Percentiles rank a stretch among this genome's conserved stretches.
Evolutionary conservation across 2,888 invertebrate species (phyloP).

Genomic region (Brachylomia viminalis): DNA sequence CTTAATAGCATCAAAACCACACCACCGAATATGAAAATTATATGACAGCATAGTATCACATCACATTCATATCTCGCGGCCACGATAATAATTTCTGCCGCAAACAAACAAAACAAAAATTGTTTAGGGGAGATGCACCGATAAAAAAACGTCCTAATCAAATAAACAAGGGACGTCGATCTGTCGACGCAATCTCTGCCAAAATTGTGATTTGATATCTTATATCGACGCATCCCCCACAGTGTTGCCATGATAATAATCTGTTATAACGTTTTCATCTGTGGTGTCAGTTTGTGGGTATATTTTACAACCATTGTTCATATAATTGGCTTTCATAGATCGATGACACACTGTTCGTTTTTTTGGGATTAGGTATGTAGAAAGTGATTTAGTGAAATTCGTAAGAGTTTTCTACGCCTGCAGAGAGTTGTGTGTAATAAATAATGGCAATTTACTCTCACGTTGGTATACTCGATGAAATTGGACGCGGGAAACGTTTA

Average conservation of each 20-base stretch:
- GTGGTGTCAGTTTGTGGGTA: constrained; percentile 64
- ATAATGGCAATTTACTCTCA: neutral
- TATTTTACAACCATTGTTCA: constrained; percentile 60
- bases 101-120: constrained; percentile 73
- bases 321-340: constrained; percentile 48
- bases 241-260: constrained; percentile 72
- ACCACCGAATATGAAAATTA: constrained; percentile 18
- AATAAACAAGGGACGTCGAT: constrained; percentile 83
- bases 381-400: neutral
- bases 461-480: neutral
- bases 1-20: neutral
- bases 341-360: constrained; percentile 8
- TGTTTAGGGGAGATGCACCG: constrained; percentile 77
- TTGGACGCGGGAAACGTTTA: neutral
- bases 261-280: constrained; percentile 73
- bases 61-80: constrained; percentile 59
- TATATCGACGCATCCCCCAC: constrained; percentile 71
- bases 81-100: constrained; percentile 69
- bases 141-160: constrained; percentile 82
- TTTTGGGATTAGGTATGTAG: neutral
- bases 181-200: constrained; percentile 83
- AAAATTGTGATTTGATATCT: constrained; percentile 88
- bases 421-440: neutral
- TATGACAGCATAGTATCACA: constrained; percentile 33
- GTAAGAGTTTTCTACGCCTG: neutral